These are phyloP conservation scores for Mus spicilegus DNA, from an alignment of 2,113 vertebrate genomes.

Conservation along the genomic window DNA sequence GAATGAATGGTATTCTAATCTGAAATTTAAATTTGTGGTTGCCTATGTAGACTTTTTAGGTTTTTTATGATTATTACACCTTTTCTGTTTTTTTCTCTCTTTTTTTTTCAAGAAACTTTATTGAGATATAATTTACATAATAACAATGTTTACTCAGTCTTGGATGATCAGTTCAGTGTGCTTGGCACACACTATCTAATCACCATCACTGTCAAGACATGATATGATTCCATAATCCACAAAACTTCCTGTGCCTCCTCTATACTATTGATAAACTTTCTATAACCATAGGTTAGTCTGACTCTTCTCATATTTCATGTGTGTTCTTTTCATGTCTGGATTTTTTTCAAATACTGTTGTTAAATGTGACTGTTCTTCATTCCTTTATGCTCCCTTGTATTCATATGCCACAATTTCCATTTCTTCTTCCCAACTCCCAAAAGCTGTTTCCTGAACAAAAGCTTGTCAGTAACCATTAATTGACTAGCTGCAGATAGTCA, in stretches of 20 bases:
- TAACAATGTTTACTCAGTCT: neutral
- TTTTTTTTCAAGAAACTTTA: neutral
- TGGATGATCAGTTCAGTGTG: neutral
- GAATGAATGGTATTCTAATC: neutral
- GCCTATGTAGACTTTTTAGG: neutral
- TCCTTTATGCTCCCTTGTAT: neutral
- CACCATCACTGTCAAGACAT: neutral
- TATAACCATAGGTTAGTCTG: neutral
- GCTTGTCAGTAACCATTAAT: neutral
- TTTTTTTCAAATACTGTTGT: conserved; percentile 6
- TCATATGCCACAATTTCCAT: neutral
- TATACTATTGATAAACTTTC: neutral
- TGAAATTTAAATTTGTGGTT: conserved; percentile 46
- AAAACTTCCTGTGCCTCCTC: neutral
- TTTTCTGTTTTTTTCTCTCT: neutral
- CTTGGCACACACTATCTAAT: neutral
- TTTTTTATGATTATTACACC: neutral
- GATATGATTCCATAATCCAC: neutral
- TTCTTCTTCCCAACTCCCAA: neutral
- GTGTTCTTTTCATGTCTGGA: neutral
- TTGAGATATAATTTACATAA: conserved; percentile 18
- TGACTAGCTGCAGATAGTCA: neutral
- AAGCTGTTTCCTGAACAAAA: neutral
- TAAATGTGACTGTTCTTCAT: neutral
- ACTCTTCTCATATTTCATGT: neutral